Conservation (phyloP, 2,888 invertebrate genomes). For the Stratiomys singularior region DNA sequence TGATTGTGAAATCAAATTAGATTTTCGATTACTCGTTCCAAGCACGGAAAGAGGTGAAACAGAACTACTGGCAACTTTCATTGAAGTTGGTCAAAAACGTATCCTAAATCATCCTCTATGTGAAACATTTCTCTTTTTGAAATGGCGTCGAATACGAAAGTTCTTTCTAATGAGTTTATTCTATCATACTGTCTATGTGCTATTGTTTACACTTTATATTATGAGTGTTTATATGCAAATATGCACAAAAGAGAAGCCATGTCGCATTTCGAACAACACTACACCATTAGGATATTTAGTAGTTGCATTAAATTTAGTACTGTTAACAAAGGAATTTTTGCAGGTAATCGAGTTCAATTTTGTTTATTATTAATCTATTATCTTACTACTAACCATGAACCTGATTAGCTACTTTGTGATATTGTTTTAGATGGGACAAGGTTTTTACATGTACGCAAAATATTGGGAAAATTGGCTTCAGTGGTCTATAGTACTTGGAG, state of each 20-base stretch:
- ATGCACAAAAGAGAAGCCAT: conserved; percentile 57
- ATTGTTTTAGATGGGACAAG: conserved; percentile 72
- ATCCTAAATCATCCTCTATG: conserved; percentile 85
- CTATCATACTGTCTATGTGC: conserved; percentile 80
- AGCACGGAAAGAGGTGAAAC: conserved; percentile 74
- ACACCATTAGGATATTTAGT: conserved; percentile 70
- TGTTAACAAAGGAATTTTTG: conserved; percentile 77
- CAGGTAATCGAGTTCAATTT: conserved; percentile 57
- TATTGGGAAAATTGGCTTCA: conserved; percentile 90
- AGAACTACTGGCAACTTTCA: conserved; percentile 75
- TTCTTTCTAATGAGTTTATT: conserved; percentile 83
- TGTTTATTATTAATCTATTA: too few species aligned
- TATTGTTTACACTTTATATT: conserved; percentile 78
- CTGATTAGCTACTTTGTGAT: not conserved
- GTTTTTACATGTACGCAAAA: conserved; percentile 76
- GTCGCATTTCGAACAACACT: conserved; percentile 59
- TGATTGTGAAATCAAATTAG: conserved; percentile 82
- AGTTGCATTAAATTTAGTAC: conserved; percentile 71
- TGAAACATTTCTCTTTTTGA: conserved; percentile 84
- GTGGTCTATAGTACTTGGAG: conserved; percentile 78
- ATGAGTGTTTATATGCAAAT: conserved; percentile 68
- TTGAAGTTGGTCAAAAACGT: conserved; percentile 83
- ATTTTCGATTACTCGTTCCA: conserved; percentile 73
- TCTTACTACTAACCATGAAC: too few species aligned
- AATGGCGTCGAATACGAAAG: conserved; percentile 84